These are phyloP conservation scores for Bovichtus diacanthus DNA, from an alignment of 2,797 vertebrate genomes.

Conservation along the genomic window DNA sequence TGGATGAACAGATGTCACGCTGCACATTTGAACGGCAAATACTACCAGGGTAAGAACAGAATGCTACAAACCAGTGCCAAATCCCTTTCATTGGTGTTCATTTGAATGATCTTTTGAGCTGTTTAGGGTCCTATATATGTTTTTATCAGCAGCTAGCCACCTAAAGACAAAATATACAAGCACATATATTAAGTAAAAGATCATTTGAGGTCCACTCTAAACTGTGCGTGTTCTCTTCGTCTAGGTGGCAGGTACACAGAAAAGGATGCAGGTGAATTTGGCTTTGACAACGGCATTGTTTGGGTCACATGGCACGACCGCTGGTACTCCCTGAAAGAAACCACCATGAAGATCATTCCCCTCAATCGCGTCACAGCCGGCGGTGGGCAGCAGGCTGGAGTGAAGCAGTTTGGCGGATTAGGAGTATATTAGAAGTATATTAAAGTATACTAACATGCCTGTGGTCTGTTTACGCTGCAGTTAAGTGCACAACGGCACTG, in stretches of 20 bases:
- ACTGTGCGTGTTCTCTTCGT: background rate
- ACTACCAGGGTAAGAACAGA: constrained; percentile 88
- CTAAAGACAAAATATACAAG: background rate
- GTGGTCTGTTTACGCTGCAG: background rate
- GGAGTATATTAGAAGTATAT: too few species aligned
- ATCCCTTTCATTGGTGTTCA: background rate
- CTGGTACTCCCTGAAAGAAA: constrained; percentile 97
- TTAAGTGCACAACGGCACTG: background rate
- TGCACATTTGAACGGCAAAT: constrained; percentile 94
- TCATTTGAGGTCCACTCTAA: background rate
- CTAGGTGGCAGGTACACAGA: constrained; percentile 90
- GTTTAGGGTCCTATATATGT: background rate
- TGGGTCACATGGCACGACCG: constrained; percentile 94
- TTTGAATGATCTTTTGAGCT: background rate
- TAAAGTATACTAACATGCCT: background rate
- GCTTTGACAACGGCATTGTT: constrained; percentile 93
- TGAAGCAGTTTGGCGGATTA: constrained; percentile 82
- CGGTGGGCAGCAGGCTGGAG: constrained; percentile 82
- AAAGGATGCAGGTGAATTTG: constrained; percentile 82
- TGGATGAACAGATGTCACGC: constrained; percentile 99
- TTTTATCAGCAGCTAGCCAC: background rate
- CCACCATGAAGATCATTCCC: constrained; percentile 96
- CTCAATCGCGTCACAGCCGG: constrained; percentile 78
- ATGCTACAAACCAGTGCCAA: background rate
- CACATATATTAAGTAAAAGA: background rate